Evolutionary conservation across 35 echinoderm and acorn worm genomes (phyloP).

Genomic region (Nesometra sesokonis): DNA sequence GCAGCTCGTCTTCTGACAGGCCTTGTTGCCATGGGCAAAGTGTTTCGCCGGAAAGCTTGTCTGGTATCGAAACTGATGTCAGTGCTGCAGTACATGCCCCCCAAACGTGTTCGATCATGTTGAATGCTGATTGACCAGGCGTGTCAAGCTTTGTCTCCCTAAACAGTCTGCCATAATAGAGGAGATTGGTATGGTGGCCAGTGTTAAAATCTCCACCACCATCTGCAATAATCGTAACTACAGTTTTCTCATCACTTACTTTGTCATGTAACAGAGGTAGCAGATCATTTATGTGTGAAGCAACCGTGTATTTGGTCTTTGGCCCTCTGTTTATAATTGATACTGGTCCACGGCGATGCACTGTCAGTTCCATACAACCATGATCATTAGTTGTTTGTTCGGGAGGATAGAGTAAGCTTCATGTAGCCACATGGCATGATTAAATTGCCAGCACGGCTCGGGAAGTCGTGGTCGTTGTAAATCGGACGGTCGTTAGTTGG

Average conservation of each 20-base stretch:
- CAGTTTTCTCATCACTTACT: background rate
- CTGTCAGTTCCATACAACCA: background rate
- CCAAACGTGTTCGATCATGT: conserved; percentile 3
- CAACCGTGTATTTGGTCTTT: conserved; percentile 13
- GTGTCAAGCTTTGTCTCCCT: background rate
- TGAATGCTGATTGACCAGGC: background rate
- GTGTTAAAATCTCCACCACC: conserved; percentile 47
- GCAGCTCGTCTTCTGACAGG: background rate
- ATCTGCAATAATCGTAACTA: conserved; percentile 17
- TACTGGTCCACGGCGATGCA: background rate
- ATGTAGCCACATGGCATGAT: conserved; percentile 36
- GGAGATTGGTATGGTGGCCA: conserved; percentile 22
- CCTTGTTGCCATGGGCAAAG: background rate
- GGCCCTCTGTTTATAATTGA: conserved; percentile 14
- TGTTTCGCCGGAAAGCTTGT: background rate
- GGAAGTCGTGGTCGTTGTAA: conserved; percentile 45
- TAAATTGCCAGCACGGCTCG: conserved; percentile 29
- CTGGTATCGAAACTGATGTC: background rate
- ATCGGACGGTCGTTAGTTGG: background rate
- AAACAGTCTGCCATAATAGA: no score
- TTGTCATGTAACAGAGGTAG: background rate
- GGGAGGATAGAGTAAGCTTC: conserved; percentile 11
- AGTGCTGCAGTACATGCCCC: background rate
- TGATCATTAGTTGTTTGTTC: background rate
- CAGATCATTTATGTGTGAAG: conserved; percentile 29